These are phyloP conservation scores for Drosophila yooni DNA, from an alignment of 2,888 invertebrate genomes.

Conservation along the genomic window DNA sequence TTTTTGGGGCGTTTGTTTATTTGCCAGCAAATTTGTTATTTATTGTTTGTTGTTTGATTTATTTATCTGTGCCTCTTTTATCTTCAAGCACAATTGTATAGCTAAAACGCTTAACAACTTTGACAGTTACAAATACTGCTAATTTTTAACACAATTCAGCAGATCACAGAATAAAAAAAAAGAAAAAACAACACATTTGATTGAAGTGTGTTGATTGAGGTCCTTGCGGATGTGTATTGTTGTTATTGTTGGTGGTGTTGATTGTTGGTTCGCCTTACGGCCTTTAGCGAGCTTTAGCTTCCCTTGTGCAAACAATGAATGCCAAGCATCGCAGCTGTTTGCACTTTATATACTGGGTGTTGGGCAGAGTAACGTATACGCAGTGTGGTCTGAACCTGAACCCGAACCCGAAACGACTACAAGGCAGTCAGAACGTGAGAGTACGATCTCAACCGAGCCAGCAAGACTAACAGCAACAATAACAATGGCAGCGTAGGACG, in stretches of 20 bases:
- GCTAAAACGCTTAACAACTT: conserved; percentile 44
- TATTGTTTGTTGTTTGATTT: conserved; percentile 57
- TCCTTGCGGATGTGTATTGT: conserved; percentile 24
- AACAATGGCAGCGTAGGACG: conserved; percentile 27
- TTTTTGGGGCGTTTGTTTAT: conserved; percentile 57
- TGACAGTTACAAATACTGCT: conserved; percentile 49
- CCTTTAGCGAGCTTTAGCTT: conserved; percentile 40
- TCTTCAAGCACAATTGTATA: conserved; percentile 33
- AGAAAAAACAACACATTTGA: not conserved
- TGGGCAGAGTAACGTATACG: conserved; percentile 43
- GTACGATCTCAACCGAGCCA: conserved; percentile 7
- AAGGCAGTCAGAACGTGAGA: conserved; percentile 20
- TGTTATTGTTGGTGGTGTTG: conserved; percentile 1
- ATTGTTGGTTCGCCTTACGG: conserved; percentile 4
- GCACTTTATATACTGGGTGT: conserved; percentile 65
- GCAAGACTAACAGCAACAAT: conserved; percentile 3
- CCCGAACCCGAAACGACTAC: conserved; percentile 32
- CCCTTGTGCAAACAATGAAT: conserved; percentile 75
- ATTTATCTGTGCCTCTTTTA: conserved; percentile 24
- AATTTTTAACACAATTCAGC: conserved; percentile 35
- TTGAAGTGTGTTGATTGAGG: conserved; percentile 3
- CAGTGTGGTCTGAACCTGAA: conserved; percentile 53
- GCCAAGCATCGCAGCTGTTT: conserved; percentile 62
- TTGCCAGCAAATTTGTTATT: conserved; percentile 52
- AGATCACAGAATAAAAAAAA: conserved; percentile 3